A percentile compares a stretch with the other conserved stretches of the same genome.
Conservation (phyloP, 2,113 vertebrate species). For the Bubalus kerabau region DNA sequence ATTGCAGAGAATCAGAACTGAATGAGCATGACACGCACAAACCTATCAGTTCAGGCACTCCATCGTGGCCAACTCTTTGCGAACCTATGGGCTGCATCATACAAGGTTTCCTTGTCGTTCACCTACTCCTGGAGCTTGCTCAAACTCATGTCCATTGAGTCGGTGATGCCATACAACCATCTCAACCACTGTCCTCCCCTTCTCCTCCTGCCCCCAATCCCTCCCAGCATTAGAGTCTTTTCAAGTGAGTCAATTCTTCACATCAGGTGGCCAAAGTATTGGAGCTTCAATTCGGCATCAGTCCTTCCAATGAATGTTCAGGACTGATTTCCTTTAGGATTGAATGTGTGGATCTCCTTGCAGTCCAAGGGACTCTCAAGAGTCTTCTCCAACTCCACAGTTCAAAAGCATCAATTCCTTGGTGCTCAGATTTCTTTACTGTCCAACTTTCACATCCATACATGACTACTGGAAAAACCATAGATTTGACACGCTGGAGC, state of each 20-base stretch:
- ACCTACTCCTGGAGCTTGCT: neutral
- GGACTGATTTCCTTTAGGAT: neutral
- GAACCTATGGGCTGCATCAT: neutral
- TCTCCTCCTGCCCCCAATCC: neutral
- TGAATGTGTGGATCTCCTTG: neutral
- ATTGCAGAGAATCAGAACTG: neutral
- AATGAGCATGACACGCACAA: neutral
- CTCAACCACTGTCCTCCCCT: neutral
- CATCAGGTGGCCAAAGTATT: neutral
- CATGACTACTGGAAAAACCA: neutral
- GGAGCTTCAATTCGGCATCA: neutral
- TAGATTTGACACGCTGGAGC: no score
- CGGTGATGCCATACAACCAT: neutral
- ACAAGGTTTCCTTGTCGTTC: neutral
- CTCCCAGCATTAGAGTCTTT: neutral
- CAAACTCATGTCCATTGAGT: neutral
- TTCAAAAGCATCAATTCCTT: neutral
- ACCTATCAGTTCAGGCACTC: neutral
- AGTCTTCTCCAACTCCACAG: neutral
- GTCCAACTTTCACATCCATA: neutral
- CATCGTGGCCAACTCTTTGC: neutral
- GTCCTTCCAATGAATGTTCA: neutral
- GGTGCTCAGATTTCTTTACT: neutral
- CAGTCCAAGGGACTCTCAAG: neutral
- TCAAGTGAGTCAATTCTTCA: neutral